phyloP scores from a whole-genome alignment of 2,113 vertebrate species.

The Stegostoma tigrinum region DNA sequence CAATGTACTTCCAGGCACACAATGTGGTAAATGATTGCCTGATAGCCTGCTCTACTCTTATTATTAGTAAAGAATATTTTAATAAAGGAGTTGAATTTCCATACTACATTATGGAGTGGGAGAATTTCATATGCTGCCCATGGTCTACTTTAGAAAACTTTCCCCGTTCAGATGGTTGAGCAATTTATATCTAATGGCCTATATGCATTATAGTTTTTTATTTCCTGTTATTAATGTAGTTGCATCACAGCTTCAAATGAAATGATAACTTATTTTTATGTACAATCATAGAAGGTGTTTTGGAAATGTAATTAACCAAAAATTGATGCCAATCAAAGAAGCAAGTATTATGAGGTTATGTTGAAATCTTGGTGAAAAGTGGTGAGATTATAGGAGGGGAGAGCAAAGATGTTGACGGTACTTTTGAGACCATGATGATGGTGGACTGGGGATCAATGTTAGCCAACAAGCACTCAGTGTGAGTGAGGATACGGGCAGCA shows the following conservation, averaged over 20 bases:
- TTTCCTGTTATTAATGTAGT: not conserved
- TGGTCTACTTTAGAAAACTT: not conserved
- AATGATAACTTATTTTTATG: not conserved
- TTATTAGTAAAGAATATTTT: too few relatives aligned
- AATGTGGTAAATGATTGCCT: not conserved
- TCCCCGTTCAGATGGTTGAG: not conserved
- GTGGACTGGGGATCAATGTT: not conserved
- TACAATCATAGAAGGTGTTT: not conserved
- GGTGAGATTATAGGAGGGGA: not conserved
- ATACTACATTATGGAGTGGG: not conserved
- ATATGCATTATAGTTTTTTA: not conserved
- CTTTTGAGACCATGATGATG: not conserved
- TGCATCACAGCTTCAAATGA: not conserved
- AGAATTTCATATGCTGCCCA: not conserved
- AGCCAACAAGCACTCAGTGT: not conserved
- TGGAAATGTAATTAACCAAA: not conserved
- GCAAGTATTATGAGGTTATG: not conserved
- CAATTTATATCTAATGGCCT: not conserved
- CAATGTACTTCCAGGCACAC: not conserved
- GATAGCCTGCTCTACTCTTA: not conserved
- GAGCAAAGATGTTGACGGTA: not conserved
- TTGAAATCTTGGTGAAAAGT: not conserved
- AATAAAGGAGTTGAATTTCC: not conserved
- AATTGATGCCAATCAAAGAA: not conserved
- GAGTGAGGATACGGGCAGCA: not conserved